Evolutionary conservation across 2,113 vertebrate species (phyloP).

Genomic region (Nipponia nippon): DNA sequence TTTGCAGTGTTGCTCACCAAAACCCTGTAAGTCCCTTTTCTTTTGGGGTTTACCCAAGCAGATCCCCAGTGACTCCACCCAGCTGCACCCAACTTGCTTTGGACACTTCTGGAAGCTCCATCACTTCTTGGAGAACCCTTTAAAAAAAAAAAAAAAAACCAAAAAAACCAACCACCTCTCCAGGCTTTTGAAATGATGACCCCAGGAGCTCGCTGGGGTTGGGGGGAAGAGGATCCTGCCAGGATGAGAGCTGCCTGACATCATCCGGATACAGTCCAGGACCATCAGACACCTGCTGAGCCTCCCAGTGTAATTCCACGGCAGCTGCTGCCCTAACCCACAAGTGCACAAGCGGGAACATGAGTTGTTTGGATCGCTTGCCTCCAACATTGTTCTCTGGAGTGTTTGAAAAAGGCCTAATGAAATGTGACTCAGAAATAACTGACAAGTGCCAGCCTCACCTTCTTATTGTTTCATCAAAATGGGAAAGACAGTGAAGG

Average conservation of each 20-base stretch:
- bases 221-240: not conserved
- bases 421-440: slow-evolving; percentile 76
- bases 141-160: not conserved
- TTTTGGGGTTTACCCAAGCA: not conserved
- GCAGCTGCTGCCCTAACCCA: slow-evolving; percentile 35
- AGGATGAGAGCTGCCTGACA: not conserved
- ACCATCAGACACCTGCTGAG: slow-evolving; percentile 49
- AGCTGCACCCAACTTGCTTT: not conserved
- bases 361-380: slow-evolving; percentile 35
- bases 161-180: not conserved
- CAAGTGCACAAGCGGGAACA: slow-evolving; percentile 57
- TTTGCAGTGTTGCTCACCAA: not conserved
- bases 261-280: not conserved
- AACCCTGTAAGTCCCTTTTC: not conserved
- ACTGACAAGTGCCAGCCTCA: slow-evolving; percentile 74
- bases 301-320: not conserved
- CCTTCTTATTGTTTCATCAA: slow-evolving; percentile 75
- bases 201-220: not conserved
- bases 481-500: slow-evolving; percentile 53
- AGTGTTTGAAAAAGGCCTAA: slow-evolving; percentile 66
- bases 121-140: not conserved
- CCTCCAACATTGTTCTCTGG: slow-evolving; percentile 55
- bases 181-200: not conserved
- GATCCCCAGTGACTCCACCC: not conserved
- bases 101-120: not conserved